phyloP scores from a whole-genome alignment of 2,113 vertebrate species.

The Odocoileus hemionus region DNA sequence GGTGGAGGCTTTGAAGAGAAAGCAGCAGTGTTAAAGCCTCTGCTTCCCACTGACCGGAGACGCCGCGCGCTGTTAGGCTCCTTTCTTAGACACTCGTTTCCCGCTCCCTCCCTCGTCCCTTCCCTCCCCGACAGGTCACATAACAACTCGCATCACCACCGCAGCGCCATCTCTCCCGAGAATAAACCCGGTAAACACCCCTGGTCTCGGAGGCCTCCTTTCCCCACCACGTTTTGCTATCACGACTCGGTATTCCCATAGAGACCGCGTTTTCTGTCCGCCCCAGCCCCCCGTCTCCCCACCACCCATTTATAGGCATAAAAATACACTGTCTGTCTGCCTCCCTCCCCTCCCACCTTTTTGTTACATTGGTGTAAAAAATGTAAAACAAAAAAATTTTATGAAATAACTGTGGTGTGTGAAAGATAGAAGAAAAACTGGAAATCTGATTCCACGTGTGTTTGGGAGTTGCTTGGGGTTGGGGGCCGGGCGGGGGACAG shows the following conservation, averaged over 20 bases:
- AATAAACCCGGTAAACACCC: constrained; percentile 83
- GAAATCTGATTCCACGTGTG: constrained; percentile 78
- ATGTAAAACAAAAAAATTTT: constrained; percentile 85
- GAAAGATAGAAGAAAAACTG: constrained; percentile 81
- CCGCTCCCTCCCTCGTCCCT: constrained; percentile 31
- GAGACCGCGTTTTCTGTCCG: constrained; percentile 58
- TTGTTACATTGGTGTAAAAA: constrained; percentile 88
- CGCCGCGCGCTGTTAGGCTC: constrained; percentile 76
- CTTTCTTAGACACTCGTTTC: constrained; percentile 81
- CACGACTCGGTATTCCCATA: constrained; percentile 66
- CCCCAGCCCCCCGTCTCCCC: fast-evolving
- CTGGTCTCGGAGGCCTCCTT: constrained; percentile 81
- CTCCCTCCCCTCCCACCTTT: constrained; percentile 72
- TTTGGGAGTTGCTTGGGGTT: constrained; percentile 74
- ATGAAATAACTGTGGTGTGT: constrained; percentile 84
- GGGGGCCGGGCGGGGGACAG: neutral
- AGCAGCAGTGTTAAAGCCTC: constrained; percentile 89
- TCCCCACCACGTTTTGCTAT: constrained; percentile 75
- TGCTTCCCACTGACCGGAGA: constrained; percentile 72
- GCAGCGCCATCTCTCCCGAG: constrained; percentile 68
- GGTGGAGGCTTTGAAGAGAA: constrained; percentile 96
- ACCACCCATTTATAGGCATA: constrained; percentile 68
- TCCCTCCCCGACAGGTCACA: constrained; percentile 51
- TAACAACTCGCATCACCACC: constrained; percentile 70
- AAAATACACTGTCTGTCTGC: constrained; percentile 66